These are phyloP conservation scores for Dinomys branickii DNA, from an alignment of 2,113 vertebrate species.

Conservation along the genomic window DNA sequence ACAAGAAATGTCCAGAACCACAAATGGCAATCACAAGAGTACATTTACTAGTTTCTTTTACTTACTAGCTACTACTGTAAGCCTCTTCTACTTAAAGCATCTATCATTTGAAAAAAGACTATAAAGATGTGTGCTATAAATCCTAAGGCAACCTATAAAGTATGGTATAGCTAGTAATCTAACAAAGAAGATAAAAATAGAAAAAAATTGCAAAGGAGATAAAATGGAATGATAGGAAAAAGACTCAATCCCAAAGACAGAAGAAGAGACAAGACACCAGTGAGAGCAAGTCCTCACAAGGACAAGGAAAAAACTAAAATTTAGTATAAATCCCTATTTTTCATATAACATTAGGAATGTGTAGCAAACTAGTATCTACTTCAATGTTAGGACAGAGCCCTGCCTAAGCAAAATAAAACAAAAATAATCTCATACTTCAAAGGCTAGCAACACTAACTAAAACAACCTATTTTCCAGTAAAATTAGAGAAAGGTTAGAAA, in stretches of 20 bases:
- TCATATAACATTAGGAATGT: neutral
- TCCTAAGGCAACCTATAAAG: slow-evolving; percentile 9
- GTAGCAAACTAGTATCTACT: slow-evolving; percentile 11
- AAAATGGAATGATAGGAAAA: neutral
- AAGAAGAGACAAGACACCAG: neutral
- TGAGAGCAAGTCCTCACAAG: neutral
- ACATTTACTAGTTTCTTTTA: neutral
- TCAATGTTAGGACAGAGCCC: neutral
- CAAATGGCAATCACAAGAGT: neutral
- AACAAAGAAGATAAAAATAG: neutral
- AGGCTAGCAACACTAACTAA: neutral
- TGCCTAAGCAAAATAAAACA: slow-evolving; percentile 54
- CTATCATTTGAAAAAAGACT: neutral
- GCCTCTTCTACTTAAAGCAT: neutral
- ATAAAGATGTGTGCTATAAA: neutral
- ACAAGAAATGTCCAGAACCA: neutral
- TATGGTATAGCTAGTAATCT: neutral
- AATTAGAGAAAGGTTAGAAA: slow-evolving; percentile 34
- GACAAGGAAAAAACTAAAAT: neutral
- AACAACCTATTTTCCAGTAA: neutral
- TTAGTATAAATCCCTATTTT: slow-evolving; percentile 9
- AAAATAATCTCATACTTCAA: slow-evolving; percentile 37
- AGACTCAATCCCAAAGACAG: neutral
- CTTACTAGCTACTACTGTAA: neutral
- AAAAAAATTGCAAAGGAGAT: neutral